Conservation (phyloP, 2,113 vertebrate genomes). For the Miniopterus natalensis region DNA sequence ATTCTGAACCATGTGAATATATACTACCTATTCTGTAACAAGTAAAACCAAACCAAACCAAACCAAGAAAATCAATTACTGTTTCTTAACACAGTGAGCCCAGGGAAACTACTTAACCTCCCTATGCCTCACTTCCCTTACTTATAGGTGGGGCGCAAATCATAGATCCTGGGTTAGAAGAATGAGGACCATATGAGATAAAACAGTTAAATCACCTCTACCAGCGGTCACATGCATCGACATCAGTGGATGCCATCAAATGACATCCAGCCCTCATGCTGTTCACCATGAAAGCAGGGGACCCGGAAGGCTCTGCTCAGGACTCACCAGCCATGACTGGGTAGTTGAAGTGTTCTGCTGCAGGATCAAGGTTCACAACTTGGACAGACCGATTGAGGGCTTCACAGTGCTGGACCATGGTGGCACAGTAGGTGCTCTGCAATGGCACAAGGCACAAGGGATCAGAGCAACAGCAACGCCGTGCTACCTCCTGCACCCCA, state of each 20-base stretch:
- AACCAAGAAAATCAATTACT: neutral
- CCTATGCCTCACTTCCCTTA: neutral
- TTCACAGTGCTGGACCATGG: slow-evolving; percentile 94
- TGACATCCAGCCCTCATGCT: neutral
- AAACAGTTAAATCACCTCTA: neutral
- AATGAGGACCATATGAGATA: neutral
- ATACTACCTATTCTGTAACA: neutral
- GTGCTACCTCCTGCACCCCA: neutral
- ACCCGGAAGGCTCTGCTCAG: neutral
- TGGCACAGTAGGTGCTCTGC: slow-evolving; percentile 98
- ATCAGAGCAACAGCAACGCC: neutral
- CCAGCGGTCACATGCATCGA: neutral
- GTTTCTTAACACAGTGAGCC: neutral
- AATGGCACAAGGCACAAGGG: neutral
- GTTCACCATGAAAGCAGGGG: neutral
- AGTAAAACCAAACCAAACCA: neutral
- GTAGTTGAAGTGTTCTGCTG: slow-evolving; percentile 95
- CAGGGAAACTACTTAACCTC: neutral
- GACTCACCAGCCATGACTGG: slow-evolving; percentile 95
- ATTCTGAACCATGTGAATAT: neutral
- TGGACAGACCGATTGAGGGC: slow-evolving; percentile 93
- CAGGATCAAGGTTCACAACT: slow-evolving; percentile 97
- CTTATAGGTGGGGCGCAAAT: neutral
- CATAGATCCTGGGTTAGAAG: neutral
- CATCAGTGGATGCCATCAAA: neutral